A percentile compares a stretch with the other conserved stretches of the same genome.
Evolutionary conservation across 2,113 vertebrate genomes (phyloP).

Genomic region (Toxotes chatareus): DNA sequence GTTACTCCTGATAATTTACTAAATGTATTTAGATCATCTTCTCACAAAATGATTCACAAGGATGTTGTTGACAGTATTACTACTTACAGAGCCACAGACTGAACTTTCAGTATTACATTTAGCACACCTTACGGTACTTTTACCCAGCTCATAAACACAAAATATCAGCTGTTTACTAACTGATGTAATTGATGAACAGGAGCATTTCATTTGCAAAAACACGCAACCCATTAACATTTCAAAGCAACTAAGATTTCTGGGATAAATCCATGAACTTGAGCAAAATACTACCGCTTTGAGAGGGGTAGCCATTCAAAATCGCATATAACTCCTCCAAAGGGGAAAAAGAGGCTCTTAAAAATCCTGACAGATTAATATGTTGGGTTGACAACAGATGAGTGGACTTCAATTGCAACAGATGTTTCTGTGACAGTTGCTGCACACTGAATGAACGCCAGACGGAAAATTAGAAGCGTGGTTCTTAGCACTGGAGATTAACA

Average conservation of each 20-base stretch:
- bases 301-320: not conserved
- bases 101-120: not conserved
- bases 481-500: constrained; percentile 45
- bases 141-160: not conserved
- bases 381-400: constrained; percentile 50
- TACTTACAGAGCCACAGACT: not conserved
- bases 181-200: not conserved
- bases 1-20: constrained; percentile 10
- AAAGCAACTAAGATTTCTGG: constrained; percentile 5
- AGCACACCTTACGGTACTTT: not conserved
- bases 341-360: constrained; percentile 7
- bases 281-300: constrained; percentile 25
- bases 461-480: constrained; percentile 46
- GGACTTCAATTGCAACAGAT: constrained; percentile 53
- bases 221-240: constrained; percentile 4
- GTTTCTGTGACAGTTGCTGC: constrained; percentile 52
- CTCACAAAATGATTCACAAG: not conserved
- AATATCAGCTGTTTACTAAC: not conserved
- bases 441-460: constrained; percentile 36
- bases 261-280: constrained; percentile 11
- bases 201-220: constrained; percentile 4
- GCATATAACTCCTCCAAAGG: not conserved
- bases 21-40: constrained; percentile 7
- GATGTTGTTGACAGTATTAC: not conserved
- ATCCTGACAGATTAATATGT: constrained; percentile 42